Evolutionary conservation across 2,797 vertebrate species (phyloP), one percentile per base, ranked within the genome.

Genomic region (Gallinago solitaria): DNA sequence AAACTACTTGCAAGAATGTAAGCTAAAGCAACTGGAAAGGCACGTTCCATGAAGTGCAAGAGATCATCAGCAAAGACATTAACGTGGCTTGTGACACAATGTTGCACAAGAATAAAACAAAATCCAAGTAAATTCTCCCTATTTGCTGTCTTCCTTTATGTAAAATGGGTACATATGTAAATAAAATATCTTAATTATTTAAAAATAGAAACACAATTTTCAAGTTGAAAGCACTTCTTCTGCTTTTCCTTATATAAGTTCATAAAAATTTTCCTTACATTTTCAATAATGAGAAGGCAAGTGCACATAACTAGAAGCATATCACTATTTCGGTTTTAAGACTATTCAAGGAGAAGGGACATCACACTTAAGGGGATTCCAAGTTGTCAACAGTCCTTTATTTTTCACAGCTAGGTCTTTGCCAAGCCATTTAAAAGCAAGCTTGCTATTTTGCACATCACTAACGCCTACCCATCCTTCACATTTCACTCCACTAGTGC

Each of bases 401-500:
- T 92, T 95, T 95, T 87, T 93, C 81, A 87, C 90, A 93, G 39
- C 56, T 89, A 90, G 63, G 54, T 87, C 75, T 93, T 83, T 93
- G 90, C 79, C 93, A 97, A 97, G 39, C 54, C 76, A 54, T 92
- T 95, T 83, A 68, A 95, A 95, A 96, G 75, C 70, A 90, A 83
- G 64, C 37, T 78, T 95, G 76, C 27, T 90, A 78, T 95, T 95
- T 91, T 95, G 89, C 89, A 95, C 84, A 74, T 83, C 84, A 89
- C 67, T 83, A 75, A 95, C 78, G 32, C 89, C 87, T 90, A 96
- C 87, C 89, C 53, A 89, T 82, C 70, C 37, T 92, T 96, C 92
- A 92, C 95, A 75, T 92, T 87, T 86, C 94, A 60, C 54, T 96
- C 90, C 50, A 79, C 75, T 37, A 81, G 45, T 90, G 84, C 74